phyloP scores from a whole-genome alignment of 2,888 invertebrate species.

The Agrochola lychnidis region DNA sequence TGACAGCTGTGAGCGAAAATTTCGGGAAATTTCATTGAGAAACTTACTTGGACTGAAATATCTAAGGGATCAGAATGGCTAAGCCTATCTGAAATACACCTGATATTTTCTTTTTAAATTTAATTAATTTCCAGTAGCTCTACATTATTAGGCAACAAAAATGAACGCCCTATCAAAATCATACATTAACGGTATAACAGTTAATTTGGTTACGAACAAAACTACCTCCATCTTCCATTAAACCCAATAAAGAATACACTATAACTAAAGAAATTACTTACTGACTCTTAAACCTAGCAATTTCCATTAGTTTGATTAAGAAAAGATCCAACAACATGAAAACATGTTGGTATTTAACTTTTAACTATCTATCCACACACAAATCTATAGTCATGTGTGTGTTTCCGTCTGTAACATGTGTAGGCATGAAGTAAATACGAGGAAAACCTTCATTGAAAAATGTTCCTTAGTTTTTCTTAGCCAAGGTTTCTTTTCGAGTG shows the following conservation, averaged over 20 bases:
- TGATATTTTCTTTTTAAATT: constrained; percentile 6
- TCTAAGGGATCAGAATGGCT: constrained; percentile 20
- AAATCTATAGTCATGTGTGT: constrained; percentile 72
- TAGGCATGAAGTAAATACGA: constrained; percentile 73
- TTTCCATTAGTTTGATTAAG: constrained; percentile 88
- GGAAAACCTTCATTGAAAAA: constrained; percentile 47
- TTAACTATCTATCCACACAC: constrained; percentile 83
- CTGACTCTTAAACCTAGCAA: constrained; percentile 76
- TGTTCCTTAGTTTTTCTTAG: constrained; percentile 41
- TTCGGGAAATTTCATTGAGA: constrained; percentile 33
- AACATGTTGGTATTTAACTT: constrained; percentile 87
- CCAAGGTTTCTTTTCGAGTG: constrained; percentile 68
- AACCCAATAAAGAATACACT: constrained; percentile 61
- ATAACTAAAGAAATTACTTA: constrained; percentile 74
- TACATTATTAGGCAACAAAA: constrained; percentile 23
- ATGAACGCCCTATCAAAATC: constrained; percentile 25
- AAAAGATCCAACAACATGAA: constrained; percentile 81
- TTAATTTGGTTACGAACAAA: constrained; percentile 43
- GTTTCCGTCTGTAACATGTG: constrained; percentile 75
- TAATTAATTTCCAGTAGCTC: constrained; percentile 30
- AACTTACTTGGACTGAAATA: constrained; percentile 46
- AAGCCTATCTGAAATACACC: constrained; percentile 7
- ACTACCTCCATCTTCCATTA: constrained; percentile 43
- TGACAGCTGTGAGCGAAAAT: constrained; percentile 51
- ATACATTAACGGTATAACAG: constrained; percentile 28